Base-by-base conservation (phyloP, 37 sponge, comb jelly and placozoan species). In the Ephydatia muelleri region DNA sequence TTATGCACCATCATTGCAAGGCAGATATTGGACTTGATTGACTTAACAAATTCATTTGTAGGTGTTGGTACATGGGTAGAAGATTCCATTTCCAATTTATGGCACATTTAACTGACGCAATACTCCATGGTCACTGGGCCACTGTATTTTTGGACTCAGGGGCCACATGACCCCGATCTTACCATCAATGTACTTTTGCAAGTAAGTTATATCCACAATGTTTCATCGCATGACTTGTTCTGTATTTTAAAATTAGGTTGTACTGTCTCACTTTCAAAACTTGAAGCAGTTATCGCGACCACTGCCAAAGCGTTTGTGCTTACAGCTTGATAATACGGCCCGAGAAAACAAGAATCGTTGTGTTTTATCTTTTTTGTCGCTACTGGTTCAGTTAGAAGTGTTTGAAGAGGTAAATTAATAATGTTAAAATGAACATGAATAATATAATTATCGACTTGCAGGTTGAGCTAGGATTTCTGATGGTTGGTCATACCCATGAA, bases 91-190 rank as follows among this genome's bases (percentile, higher is more conserved):
- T 57, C 57, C 65, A 34, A 2, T 28, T 88, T 0, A 65, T 65
- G 13, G 82, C 88, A 30, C 88, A 88, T 69, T 32, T 88, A 5
- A 83, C 89, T 35, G 89, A 80, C 25, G 48, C 25, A 13, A 70
- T 79, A 14, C 39, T 68, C 8, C 82, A 79, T 40, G 84, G 89
- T 30, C n/a, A 40, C 3, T 76, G 76, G 2, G 22, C 81, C 30
- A 23, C n/a, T n/a, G 65, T 38, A 29, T 88, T 39, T 49, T 25
- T 83, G 38, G 90, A 84, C 68, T 48, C 81, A 84, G 30, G 80
- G 64, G 69, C 0, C 90, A 89, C 57, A 57, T 80, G 90, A 89
- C 73, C 33, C 69, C 12, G 84, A 89, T 43, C 77, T 89, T 19
- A 89, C 90, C 12, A 75, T 72, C 32, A 87, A 73, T 67, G 71